These are phyloP conservation scores for Lacerta viridis DNA, from an alignment of 2,797 vertebrate species.

Conservation along the genomic window DNA sequence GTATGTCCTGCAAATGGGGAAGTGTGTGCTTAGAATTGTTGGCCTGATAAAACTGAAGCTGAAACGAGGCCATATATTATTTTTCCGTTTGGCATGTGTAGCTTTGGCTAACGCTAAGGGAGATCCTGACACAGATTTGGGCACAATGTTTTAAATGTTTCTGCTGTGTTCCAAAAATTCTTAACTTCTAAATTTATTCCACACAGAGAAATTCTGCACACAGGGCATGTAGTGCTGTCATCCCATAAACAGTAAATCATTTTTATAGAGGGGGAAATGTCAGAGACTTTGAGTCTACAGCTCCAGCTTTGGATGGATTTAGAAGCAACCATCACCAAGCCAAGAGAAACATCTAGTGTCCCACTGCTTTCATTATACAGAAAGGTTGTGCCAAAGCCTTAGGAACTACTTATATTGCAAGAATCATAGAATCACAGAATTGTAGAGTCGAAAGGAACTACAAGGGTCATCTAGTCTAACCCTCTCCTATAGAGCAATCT, in stretches of 20 bases:
- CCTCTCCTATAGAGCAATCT: too few species aligned
- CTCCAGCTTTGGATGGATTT: not conserved
- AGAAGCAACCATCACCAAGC: not conserved
- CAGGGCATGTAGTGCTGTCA: not conserved
- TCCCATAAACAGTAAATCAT: constrained; percentile 5
- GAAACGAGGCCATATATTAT: not conserved
- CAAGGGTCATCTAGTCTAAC: too few species aligned
- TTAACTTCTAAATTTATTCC: constrained; percentile 14
- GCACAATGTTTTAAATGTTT: constrained; percentile 12
- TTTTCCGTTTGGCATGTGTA: constrained; percentile 24
- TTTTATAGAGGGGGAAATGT: not conserved
- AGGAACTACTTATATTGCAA: not conserved
- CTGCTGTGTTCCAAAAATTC: not conserved
- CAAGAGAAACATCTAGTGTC: constrained; percentile 6
- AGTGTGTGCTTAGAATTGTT: not conserved
- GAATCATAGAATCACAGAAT: not conserved
- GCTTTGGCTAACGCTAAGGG: not conserved
- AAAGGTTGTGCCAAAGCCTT: not conserved
- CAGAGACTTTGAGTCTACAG: constrained; percentile 4
- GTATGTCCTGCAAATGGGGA: not conserved
- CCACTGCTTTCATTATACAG: not conserved
- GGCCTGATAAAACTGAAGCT: not conserved
- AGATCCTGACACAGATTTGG: constrained; percentile 24
- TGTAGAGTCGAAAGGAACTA: too few species aligned
- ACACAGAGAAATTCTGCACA: not conserved